Evolutionary conservation across 1,140 invertebrate species (phyloP), one percentile per base, ranked within the genome.

Genomic region (Parapsyche elsis): DNA sequence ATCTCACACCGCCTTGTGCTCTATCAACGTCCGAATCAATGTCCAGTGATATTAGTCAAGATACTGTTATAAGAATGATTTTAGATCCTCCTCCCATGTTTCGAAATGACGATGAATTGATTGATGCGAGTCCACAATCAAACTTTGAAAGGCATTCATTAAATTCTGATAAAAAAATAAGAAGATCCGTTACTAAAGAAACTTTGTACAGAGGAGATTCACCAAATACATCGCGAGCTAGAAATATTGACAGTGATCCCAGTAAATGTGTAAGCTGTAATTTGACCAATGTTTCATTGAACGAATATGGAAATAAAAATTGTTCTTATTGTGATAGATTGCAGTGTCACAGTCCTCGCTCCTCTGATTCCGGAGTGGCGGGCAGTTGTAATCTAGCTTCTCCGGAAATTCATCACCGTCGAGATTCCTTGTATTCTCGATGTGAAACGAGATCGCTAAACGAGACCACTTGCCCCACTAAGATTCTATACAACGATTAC

Each of bases 361-460:
- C 95, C 4, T 95, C 94, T 5, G 95, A 96, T 85, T 94, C 93
- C 0, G 95, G 95, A 19, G 94, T 96, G 87, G 95, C 94, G 1
- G 94, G 95, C 24, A 95, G 93, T 85, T 94, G 92, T 84, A 92
- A 91, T 46, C 88, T 94, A 71, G 90, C 92, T 14, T 93, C 92
- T 0, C 92, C 92, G 0, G 92, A 93, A 85, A 88, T 87, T 79
- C 87, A 79, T 70, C 88, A 88, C 23, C 85, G 86, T 84, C 86
- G 86, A 64, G 87, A 88, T 74, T 87, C 80, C n/a, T 38, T 81
- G 10, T 83, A 83, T 76, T 77, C 82, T 57, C 82, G 73, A n/a
- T 79, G 78, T 70, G 82, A 83, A 75, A 83, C 82, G 7, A 61
- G 78, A 57, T 83, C 82, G 10, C 71, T 83, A 14, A 77, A 80